Percentiles rank a stretch among this genome's conserved stretches.
Conservation (phyloP, 2,113 vertebrate genomes). For the Engraulis encrasicolus region DNA sequence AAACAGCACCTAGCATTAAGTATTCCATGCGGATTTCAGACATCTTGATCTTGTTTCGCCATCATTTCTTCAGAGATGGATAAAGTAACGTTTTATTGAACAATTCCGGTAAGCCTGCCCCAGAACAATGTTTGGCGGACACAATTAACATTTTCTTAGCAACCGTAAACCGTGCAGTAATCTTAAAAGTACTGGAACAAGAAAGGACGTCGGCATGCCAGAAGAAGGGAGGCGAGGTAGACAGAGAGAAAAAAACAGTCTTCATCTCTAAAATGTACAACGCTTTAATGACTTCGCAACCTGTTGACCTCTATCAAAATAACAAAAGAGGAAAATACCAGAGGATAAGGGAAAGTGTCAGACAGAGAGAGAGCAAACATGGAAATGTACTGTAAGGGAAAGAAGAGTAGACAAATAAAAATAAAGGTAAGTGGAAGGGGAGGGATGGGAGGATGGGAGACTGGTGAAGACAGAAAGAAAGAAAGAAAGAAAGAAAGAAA, state of each 20-base stretch:
- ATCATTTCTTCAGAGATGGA: conserved; percentile 53
- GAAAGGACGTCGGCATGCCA: neutral
- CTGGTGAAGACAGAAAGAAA: neutral
- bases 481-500: neutral
- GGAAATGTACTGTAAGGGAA: neutral
- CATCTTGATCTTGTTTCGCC: conserved; percentile 54
- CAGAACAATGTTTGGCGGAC: conserved; percentile 50
- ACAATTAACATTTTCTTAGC: conserved; percentile 50
- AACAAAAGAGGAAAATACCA: neutral
- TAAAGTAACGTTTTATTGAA: conserved; percentile 53
- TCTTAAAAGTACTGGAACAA: neutral
- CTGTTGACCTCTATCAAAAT: neutral
- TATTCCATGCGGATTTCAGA: conserved; percentile 47
- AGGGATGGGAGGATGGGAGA: conserved; percentile 23
- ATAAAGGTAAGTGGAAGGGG: neutral
- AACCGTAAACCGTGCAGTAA: conserved; percentile 31
- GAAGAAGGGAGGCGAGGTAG: neutral
- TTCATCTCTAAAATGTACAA: conserved; percentile 2
- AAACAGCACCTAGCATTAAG: conserved; percentile 26
- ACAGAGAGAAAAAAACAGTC: neutral
- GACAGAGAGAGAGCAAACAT: conserved; percentile 9
- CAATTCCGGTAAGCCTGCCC: conserved; percentile 47
- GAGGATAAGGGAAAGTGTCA: conserved; percentile 17
- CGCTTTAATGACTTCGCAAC: neutral
- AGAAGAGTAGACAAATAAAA: neutral